Evolutionary conservation across 2,888 invertebrate species (phyloP), one percentile per base, ranked within the genome.

Genomic region (Amphipoea lucens): DNA sequence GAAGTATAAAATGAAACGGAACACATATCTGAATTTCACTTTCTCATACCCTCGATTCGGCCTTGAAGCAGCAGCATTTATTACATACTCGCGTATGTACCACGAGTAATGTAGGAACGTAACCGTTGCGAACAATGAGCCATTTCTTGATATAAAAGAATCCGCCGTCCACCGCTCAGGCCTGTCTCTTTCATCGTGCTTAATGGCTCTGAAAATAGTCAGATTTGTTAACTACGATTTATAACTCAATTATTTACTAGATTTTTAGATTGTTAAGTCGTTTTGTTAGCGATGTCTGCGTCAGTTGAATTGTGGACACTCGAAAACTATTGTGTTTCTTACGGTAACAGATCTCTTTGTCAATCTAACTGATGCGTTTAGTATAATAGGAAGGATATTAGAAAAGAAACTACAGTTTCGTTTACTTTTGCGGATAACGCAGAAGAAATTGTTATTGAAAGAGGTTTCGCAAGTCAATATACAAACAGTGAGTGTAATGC

Each of bases 151-250:
- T 85, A 79, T 88, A 85, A 89, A 90, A 89, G 86, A 89, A 89
- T 85, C 86, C 78, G 79, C 78, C 62, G 20, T 45, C 23, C 60
- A 40, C 78, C 71, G 68, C 62, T 74, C 81, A 85, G 77, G 73
- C 80, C 87, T 81, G 84, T 84, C 84, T 83, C 89, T 88, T 89
- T 83, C 86, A 88, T 85, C 67, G 87, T 90, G 90, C 78, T 90
- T 89, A 91, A 89, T 91, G 89, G 87, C 85, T 89, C 87, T 82
- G 90, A 87, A 90, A 90, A 91, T 86, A 75, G 79, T 65, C 74
- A 77, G 80, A 89, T 89, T 88, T 87, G 90, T 85, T 87, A 87
- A 89, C 83, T 81, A 73, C 36, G 74, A 89, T 89, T 89, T 89
- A 87, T 90, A 88, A 89, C 88, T 88, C 87, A 90, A 90, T 90